Evolutionary conservation across 2,888 invertebrate species (phyloP).

Genomic region (Lissonota sp.): DNA sequence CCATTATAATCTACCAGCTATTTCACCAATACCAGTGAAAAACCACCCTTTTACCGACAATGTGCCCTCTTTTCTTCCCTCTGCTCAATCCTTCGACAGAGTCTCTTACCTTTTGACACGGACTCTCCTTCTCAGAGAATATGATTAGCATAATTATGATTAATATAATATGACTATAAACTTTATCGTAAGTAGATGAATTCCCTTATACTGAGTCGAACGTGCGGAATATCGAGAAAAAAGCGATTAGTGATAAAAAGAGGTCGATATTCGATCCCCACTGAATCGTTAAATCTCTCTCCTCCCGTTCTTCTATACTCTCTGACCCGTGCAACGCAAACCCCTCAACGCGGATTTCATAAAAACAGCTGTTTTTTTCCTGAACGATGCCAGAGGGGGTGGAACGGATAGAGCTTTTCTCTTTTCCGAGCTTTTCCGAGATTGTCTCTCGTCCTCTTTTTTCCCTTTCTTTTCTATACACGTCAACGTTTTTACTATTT

Average conservation of each 20-base stretch:
- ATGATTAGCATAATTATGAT: too few species aligned
- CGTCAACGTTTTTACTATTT: background rate
- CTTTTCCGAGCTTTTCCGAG: background rate
- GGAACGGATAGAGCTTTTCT: too few species aligned
- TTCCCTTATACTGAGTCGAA: background rate
- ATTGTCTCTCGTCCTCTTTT: background rate
- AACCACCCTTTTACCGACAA: slow-evolving; percentile 13
- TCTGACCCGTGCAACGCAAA: background rate
- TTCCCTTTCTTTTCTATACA: background rate
- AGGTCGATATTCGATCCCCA: slow-evolving; percentile 5
- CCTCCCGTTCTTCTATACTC: background rate
- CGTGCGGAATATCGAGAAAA: background rate
- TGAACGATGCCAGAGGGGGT: background rate
- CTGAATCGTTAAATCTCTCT: background rate
- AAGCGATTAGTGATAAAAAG: background rate
- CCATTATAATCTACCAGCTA: slow-evolving; percentile 9
- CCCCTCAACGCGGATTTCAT: background rate
- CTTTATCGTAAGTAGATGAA: too few species aligned
- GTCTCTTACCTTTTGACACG: too few species aligned
- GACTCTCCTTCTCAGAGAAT: too few species aligned
- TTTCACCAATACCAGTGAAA: slow-evolving; percentile 39
- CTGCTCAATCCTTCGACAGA: background rate
- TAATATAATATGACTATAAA: too few species aligned
- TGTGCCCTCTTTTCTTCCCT: slow-evolving; percentile 3
- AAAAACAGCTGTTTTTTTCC: slow-evolving; percentile 6